A percentile compares a stretch with the other conserved stretches of the same genome.
These are phyloP conservation scores for Seira ritae DNA, from an alignment of 2,888 invertebrate genomes.

Conservation along the genomic window DNA sequence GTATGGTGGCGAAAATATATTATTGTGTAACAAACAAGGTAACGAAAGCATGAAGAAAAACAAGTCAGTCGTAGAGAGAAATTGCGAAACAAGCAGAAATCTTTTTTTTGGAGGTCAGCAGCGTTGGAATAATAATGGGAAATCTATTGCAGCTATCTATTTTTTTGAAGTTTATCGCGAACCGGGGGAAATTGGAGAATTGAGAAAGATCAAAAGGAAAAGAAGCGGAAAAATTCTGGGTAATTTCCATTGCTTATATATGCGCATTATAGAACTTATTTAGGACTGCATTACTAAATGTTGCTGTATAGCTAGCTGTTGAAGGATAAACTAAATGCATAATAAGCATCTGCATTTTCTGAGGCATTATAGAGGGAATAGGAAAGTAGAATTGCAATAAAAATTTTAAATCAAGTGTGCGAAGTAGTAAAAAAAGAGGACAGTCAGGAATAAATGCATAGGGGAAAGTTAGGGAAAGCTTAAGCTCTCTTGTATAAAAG, in stretches of 20 bases:
- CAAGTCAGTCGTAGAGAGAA: neutral
- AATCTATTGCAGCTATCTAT: neutral
- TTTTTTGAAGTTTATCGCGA: neutral
- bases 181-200: neutral
- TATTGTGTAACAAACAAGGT: too few relatives aligned
- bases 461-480: neutral
- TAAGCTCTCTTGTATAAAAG: neutral
- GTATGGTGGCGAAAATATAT: too few relatives aligned
- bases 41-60: too few relatives aligned
- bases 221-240: neutral
- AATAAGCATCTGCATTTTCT: neutral
- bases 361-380: neutral
- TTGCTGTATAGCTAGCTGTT: neutral
- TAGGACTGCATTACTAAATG: neutral
- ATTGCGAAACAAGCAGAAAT: neutral
- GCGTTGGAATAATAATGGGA: neutral
- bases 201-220: neutral
- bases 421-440: neutral
- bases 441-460: too few relatives aligned
- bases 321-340: neutral
- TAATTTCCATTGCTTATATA: neutral
- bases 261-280: too few relatives aligned
- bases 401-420: neutral
- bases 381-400: neutral
- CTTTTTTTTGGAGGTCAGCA: neutral